Conservation (phyloP, 2,113 vertebrate genomes). For the Phocoena phocoena region DNA sequence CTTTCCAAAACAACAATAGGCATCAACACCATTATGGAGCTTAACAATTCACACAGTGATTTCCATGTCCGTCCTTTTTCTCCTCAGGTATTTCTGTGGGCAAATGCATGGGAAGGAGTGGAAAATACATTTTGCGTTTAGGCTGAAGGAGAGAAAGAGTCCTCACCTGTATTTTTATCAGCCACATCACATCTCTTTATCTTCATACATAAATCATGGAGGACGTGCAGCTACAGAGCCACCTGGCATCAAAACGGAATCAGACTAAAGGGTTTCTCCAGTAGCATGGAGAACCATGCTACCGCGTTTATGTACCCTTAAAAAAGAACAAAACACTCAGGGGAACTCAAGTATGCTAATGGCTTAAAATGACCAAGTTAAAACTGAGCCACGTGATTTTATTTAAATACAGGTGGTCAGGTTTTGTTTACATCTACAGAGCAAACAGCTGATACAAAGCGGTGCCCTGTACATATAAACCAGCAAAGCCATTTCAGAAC, state of each 20-base stretch:
- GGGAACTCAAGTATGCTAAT: neutral
- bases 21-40: neutral
- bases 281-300: neutral
- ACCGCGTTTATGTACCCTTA: neutral
- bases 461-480: neutral
- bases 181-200: neutral
- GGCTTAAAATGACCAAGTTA: slow-evolving; percentile 51
- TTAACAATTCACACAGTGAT: neutral
- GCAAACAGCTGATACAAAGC: slow-evolving; percentile 31
- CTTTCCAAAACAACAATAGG: neutral
- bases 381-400: slow-evolving; percentile 45
- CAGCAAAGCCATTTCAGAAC: slow-evolving; percentile 33
- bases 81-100: neutral
- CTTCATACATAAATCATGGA: neutral
- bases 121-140: neutral
- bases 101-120: neutral
- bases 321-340: neutral
- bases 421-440: slow-evolving; percentile 34
- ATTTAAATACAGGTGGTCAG: slow-evolving; percentile 59
- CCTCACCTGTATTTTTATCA: neutral
- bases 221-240: neutral
- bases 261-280: neutral
- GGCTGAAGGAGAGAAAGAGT: neutral
- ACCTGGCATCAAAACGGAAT: neutral
- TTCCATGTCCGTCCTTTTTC: neutral